Evolutionary conservation across 2,797 vertebrate genomes (phyloP), one percentile per base, ranked within the genome.

Genomic region (Mus caroli): DNA sequence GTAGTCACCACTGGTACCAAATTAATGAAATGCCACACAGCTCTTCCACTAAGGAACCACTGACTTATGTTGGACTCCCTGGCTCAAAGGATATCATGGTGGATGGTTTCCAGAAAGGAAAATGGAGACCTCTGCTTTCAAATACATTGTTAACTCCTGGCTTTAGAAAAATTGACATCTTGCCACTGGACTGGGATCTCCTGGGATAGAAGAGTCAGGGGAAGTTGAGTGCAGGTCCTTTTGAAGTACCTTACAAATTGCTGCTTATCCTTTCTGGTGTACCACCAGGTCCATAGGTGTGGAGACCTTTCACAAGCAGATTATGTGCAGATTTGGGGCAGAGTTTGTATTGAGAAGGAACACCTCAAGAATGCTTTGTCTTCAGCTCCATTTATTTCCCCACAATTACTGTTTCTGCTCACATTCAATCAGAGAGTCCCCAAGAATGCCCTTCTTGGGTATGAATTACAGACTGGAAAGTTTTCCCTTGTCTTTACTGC

Each of bases 281-380:
- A 6, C 43, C 37, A 6, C 43, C 37, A 92, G 90, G 17, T 17
- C 62, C 31, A 17, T 12, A 15, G 56, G 26, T 75, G 56, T 26
- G 2, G n/a, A 73, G 78, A 75, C 78, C 7, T 31, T 88, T 94
- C 80, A 69, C 28, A 67, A 46, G 58, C 82, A 20, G 58, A 52
- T 90, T 58, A 87, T 76, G 76, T 90, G 31, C 85, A 92, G 77
- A 69, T 56, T 54, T 26, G 19, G 50, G 88, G n/a, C 34, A 76
- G 43, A 31, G 54, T 89, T 43, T 75, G 10, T 54, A 56, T 46
- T 90, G 58, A 91, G 67, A 58, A 58, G 6, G 54, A 50, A 82
- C 50, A 87, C 77, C 43, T 69, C 19, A 28, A 73, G 52, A 17
- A 20, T 40, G 75, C 83, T 93, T 78, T 95, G 28, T 26, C 43